phyloP scores from a whole-genome alignment of 1,140 invertebrate species.

The Drosophila quadrilineata region DNA sequence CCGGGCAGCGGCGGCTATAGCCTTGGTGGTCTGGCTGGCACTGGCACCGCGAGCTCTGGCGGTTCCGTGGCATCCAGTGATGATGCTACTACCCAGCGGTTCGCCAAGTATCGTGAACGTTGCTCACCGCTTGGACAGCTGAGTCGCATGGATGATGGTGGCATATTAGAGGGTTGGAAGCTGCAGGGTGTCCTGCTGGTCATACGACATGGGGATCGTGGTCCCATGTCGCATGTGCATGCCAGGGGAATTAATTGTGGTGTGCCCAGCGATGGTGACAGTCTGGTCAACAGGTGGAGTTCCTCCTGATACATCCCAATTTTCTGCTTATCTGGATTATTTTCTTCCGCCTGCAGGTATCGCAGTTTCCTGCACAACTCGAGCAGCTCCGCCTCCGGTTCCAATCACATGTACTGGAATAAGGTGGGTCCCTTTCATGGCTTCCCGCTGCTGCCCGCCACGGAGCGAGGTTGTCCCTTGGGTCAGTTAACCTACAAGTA shows the following conservation, averaged over 20 bases:
- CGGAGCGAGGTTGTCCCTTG: conserved; percentile 84
- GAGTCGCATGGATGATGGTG: conserved; percentile 86
- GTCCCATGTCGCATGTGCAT: conserved; percentile 90
- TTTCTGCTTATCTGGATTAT: background rate
- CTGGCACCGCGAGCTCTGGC: conserved; percentile 32
- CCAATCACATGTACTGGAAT: conserved; percentile 86
- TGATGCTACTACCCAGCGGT: conserved; percentile 54
- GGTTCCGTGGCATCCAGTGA: conserved; percentile 11
- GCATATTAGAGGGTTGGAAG: conserved; percentile 83
- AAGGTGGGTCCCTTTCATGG: conserved; percentile 91
- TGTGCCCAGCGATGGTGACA: conserved; percentile 82
- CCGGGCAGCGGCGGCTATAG: conserved; percentile 16
- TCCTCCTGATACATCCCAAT: conserved; percentile 61
- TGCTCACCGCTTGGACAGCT: conserved; percentile 87
- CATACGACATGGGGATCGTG: conserved; percentile 93
- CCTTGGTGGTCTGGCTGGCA: conserved; percentile 18
- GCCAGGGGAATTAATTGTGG: conserved; percentile 89
- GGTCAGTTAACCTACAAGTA: conserved; percentile 88
- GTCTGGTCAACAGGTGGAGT: conserved; percentile 81
- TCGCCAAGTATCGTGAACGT: conserved; percentile 69
- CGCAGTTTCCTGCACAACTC: conserved; percentile 85
- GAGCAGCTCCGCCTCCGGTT: conserved; percentile 81
- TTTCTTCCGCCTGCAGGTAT: conserved; percentile 79
- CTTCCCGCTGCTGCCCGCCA: conserved; percentile 88
- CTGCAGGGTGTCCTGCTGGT: conserved; percentile 90